phyloP scores from a whole-genome alignment of 2,113 vertebrate genomes.

The Amphiprion percula region DNA sequence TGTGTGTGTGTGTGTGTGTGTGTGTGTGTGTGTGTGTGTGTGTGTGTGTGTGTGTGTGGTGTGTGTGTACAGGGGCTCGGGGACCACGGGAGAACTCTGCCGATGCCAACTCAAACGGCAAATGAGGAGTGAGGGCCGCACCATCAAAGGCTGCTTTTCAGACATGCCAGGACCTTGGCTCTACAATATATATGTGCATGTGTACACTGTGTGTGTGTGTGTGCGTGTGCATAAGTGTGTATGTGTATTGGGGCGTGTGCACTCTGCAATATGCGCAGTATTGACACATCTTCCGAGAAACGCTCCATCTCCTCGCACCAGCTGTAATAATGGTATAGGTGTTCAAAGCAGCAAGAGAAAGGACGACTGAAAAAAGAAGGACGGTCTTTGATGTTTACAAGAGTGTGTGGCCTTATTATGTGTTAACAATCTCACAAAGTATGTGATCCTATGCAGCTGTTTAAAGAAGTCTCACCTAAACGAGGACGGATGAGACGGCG shows the following conservation, averaged over 20 bases:
- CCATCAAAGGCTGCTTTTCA: constrained; percentile 76
- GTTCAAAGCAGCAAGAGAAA: constrained; percentile 45
- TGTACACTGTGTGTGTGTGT: constrained; percentile 22
- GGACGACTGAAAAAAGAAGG: constrained; percentile 22
- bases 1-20: constrained; percentile 49
- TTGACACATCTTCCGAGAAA: constrained; percentile 27
- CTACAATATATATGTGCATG: constrained; percentile 22
- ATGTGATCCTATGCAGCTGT: constrained; percentile 71
- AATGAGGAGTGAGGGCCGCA: constrained; percentile 63
- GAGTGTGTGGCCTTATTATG: constrained; percentile 55
- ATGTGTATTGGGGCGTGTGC: background rate
- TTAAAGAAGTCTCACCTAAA: constrained; percentile 52
- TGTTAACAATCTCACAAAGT: constrained; percentile 65
- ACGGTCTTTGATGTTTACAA: constrained; percentile 69
- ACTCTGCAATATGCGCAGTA: constrained; percentile 26
- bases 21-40: constrained; percentile 48
- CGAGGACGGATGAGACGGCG: constrained; percentile 18
- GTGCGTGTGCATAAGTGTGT: background rate
- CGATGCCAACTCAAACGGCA: constrained; percentile 79
- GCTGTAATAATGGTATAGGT: constrained; percentile 20
- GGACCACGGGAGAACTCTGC: constrained; percentile 65
- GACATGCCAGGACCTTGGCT: constrained; percentile 57
- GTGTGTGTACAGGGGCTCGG: constrained; percentile 26
- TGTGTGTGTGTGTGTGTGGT: constrained; percentile 47
- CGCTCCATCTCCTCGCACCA: constrained; percentile 31